Base-by-base conservation (phyloP, 2,113 vertebrate species). In the Salminus brasiliensis region DNA sequence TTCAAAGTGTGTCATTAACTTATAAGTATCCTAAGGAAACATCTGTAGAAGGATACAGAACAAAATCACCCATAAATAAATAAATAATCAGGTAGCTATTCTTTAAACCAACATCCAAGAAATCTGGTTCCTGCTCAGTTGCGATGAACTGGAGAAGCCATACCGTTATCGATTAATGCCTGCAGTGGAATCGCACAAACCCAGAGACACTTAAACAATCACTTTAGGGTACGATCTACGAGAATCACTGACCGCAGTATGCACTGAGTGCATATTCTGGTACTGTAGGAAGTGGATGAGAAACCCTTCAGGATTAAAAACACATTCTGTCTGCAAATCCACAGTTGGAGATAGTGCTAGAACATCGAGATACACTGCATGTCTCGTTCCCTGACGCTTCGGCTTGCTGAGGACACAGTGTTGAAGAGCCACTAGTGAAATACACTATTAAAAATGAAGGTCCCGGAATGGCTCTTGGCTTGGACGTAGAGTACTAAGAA, bases 321-420 rank as follows among this genome's bases (percentile, higher is more conserved):
- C n/a, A 72, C 73, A 41, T 80, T 69, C 86, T 82, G 59, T 45
- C 80, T 85, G 82, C 85, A 81, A 62, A 76, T 52, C 65, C 83
- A 84, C 15, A 70, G 55, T 74, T 85, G 82, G 79, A 82, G 71
- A 79, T 32, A 81, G 47, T 66, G 79, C 67, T 84, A 47, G 81
- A 55, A 83, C 39, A 82, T 85, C 23, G 77, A 53, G 87, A 90
- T 60, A 83, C 63, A 85, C 86, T 83, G 78, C 41, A 16, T 79
- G 81, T 84, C 87, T 90, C 89, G 77, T 92, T 84, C 91, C 92
- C 90, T 88, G 88, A 93, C 36, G 83, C 91, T 87, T 91, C 84
- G 86, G 84, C 91, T 85, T 83, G 88, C 87, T 88, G 88, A 85
- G 87, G 91, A 92, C 88, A 88, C 90, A 91, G 89, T 87, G 88